Conservation (phyloP, 2,113 vertebrate genomes). For the Ondatra zibethicus region DNA sequence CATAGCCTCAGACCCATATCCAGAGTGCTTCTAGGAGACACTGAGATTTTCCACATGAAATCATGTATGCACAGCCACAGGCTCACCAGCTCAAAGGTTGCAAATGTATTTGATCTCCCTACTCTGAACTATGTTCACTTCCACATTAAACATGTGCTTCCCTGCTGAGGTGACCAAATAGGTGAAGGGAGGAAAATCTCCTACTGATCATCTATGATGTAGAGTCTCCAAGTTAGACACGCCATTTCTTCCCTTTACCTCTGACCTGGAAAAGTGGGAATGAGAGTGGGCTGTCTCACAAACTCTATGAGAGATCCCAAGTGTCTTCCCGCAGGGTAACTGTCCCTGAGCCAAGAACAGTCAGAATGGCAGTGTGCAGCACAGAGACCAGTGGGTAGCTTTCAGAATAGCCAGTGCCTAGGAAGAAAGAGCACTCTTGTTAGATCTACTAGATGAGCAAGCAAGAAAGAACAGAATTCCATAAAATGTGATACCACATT, state of each 20-base stretch:
- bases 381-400: not conserved
- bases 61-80: not conserved
- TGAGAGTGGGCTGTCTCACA: not conserved
- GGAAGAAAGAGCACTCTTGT: constrained; percentile 28
- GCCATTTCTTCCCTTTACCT: not conserved
- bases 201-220: not conserved
- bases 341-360: not conserved
- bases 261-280: not conserved
- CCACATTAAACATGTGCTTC: not conserved
- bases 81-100: not conserved
- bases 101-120: constrained; percentile 29
- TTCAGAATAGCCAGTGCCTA: not conserved
- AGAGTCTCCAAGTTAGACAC: not conserved
- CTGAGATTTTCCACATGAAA: constrained; percentile 25
- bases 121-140: constrained; percentile 6
- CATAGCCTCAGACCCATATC: not conserved
- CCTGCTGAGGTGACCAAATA: not conserved
- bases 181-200: not conserved
- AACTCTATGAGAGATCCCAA: not conserved
- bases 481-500: constrained; percentile 68
- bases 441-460: constrained; percentile 48
- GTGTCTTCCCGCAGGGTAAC: not conserved
- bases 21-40: not conserved
- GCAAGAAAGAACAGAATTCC: constrained; percentile 44
- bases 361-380: not conserved